These are phyloP conservation scores for Drosophila parabipectinata DNA, from an alignment of 1,140 invertebrate species.

Conservation along the genomic window DNA sequence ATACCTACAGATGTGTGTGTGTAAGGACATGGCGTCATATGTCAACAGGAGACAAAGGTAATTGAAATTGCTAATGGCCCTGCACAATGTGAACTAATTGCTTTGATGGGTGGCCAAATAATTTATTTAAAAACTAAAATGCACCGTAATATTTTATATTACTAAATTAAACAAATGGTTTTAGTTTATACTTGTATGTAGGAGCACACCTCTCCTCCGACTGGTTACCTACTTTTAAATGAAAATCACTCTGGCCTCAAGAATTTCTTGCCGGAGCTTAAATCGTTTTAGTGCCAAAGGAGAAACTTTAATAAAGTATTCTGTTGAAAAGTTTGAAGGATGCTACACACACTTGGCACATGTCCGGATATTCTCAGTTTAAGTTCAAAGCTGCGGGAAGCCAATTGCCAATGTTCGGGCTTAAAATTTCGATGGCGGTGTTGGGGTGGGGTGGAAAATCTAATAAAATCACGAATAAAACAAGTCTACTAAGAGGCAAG, in stretches of 20 bases:
- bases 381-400: constrained; percentile 36
- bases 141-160: constrained; percentile 25
- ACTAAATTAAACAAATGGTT: not conserved
- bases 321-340: constrained; percentile 31
- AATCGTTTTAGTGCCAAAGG: constrained; percentile 11
- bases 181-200: too few relatives aligned
- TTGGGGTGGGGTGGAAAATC: constrained; percentile 32
- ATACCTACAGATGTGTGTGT: not conserved
- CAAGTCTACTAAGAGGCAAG: constrained; percentile 39
- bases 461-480: constrained; percentile 71
- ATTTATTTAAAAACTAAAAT: constrained; percentile 48
- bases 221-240: not conserved
- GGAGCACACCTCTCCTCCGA: too few relatives aligned
- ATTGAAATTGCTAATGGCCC: constrained; percentile 58
- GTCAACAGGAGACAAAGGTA: constrained; percentile 39
- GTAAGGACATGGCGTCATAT: constrained; percentile 15
- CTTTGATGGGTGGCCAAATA: constrained; percentile 36
- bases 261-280: not conserved
- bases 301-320: constrained; percentile 39
- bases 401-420: constrained; percentile 27
- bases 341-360: constrained; percentile 24
- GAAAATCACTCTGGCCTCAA: not conserved
- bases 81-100: constrained; percentile 48
- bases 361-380: constrained; percentile 8
- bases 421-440: constrained; percentile 31